Base-by-base conservation (phyloP, 1,140 invertebrate genomes). In the Tribolium madens region DNA sequence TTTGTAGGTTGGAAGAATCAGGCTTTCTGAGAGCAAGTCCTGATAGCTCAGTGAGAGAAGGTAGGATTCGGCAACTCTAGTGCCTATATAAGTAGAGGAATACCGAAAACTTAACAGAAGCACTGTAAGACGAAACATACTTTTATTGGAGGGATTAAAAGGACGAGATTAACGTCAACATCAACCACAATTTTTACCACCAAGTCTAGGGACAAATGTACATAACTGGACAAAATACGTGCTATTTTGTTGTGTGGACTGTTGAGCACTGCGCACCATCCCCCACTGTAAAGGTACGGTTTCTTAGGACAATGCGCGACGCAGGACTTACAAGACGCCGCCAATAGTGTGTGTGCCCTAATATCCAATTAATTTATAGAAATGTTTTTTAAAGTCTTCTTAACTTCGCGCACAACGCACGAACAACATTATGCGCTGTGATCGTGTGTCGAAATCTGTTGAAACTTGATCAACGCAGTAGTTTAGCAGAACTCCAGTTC, bases 61-160 rank as follows among this genome's bases (percentile, higher is more conserved):
- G 80, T 69, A 72, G 71, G 3, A 47, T 81, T 17, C 17, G 80
- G 6, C 77, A 80, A 80, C 50, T 80, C 14, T 80, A 81, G 52
- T 81, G 80, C 42, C 79, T 79, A 0, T 79, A 73, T 52, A 78
- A 76, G 46, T 79, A 73, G 69, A 36, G 60, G 7, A 17, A 36
- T 26, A 14, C 33, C n/a, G 26, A 46, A 14, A 15, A 42, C 13
- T 36, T 26, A 7, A 14, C 31, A 2, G 69, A 69, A 71, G 17
- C 6, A 3, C 21, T 26, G 21, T 4, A 26, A 7, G 47, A 76
- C 10, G 53, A 72, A 69, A 80, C 64, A 33, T 80, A 80, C 60
- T 74, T 80, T 47, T 14, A 33, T 77, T 26, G 21, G 21, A 26
- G 70, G 68, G 13, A 76, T 60, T 50, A 78, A 36, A 36, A 52